A percentile compares a stretch with the other conserved stretches of the same genome.
phyloP scores from a whole-genome alignment of 2,797 vertebrate species.

The Aselliscus stoliczkanus region DNA sequence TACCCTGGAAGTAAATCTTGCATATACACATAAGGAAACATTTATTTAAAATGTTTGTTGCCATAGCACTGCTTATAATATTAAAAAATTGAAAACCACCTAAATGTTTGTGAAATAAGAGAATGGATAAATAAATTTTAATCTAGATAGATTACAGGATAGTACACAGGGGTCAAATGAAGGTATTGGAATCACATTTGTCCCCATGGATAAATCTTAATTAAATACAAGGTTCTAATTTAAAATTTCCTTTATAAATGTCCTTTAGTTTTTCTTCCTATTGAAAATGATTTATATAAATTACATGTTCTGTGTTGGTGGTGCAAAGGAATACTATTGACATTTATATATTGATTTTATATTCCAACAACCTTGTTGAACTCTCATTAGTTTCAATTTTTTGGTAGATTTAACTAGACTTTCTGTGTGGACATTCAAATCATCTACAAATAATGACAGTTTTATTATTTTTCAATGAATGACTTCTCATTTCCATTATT shows the following conservation, averaged over 20 bases:
- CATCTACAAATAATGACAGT: not conserved
- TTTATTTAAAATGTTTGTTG: not conserved
- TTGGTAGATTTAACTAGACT: not conserved
- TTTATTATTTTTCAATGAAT: not conserved
- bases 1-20: not conserved
- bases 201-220: not conserved
- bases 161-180: not conserved
- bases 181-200: not conserved
- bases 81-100: not conserved
- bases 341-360: not conserved
- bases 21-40: not conserved
- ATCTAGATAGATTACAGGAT: not conserved
- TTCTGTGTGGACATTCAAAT: not conserved
- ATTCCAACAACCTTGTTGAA: not conserved
- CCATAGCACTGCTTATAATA: not conserved
- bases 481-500: not conserved
- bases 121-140: not conserved
- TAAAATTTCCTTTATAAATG: not conserved
- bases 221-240: not conserved
- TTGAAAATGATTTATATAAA: not conserved
- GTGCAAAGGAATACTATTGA: not conserved
- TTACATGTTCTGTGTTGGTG: not conserved
- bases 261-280: not conserved
- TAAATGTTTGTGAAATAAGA: not conserved
- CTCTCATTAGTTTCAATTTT: not conserved